Percentiles rank a stretch among this genome's conserved stretches.
These are phyloP conservation scores for Panthera tigris DNA, from an alignment of 2,113 vertebrate species.

Conservation along the genomic window DNA sequence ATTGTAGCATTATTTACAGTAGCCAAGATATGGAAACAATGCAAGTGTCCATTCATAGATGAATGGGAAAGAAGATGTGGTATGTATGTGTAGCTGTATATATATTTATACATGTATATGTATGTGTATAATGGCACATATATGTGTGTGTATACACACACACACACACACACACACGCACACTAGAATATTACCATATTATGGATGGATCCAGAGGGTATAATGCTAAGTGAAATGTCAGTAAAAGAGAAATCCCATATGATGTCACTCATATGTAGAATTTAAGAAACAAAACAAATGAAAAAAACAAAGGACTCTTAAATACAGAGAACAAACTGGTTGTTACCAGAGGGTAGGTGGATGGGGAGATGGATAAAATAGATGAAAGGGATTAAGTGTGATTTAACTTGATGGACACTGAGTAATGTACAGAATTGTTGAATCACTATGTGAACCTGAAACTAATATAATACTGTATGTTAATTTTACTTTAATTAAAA, in stretches of 20 bases:
- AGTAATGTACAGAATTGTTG: neutral
- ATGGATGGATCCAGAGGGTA: neutral
- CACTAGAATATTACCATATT: neutral
- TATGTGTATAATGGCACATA: neutral
- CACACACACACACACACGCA: too few relatives aligned
- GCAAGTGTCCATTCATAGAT: neutral
- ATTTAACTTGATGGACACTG: neutral
- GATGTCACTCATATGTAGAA: neutral
- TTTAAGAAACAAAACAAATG: neutral
- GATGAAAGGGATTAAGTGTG: neutral
- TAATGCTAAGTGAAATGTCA: neutral
- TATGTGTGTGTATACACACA: neutral
- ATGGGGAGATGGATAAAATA: neutral
- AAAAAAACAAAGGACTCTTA: neutral
- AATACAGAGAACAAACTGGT: neutral
- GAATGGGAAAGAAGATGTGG: neutral
- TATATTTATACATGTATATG: neutral
- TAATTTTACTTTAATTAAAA: neutral
- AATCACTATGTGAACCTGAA: neutral
- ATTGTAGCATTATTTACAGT: neutral
- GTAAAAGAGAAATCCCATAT: neutral
- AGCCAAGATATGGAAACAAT: neutral
- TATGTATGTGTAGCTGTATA: neutral
- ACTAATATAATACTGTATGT: neutral
- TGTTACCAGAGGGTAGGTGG: neutral